Evolutionary conservation across 92 coral and sea anemone genomes (phyloP), one percentile per base, ranked within the genome.

Genomic region (Palythoa heliodiscus): DNA sequence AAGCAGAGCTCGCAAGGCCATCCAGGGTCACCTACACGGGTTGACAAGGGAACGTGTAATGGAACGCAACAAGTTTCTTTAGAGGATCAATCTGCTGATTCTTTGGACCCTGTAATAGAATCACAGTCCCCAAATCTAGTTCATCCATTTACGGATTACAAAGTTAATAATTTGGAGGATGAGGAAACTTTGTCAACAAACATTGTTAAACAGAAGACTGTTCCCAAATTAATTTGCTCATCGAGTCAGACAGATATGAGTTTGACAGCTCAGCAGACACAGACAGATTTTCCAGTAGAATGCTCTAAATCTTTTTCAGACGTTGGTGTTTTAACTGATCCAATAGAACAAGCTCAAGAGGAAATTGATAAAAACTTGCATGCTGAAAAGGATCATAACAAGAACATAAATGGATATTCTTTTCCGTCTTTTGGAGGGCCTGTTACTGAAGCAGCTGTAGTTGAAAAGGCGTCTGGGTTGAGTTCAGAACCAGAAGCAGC

Each of bases 51-150:
- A 4, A 19, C 3, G 58, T 63, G 8, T 37, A 13, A 37, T n/a
- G 35, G 67, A 71, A 48, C 79, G 52, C 39, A 20, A 38, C 48
- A 38, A 47, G 11, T 22, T 4, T 52, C 71, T 3, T 55, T 25
- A 1, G 91, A 88, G 37, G 70, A 76, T 11, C 24, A 24, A 3
- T 68, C 74, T 43, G 63, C 73, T 61, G 88, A 67, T 40, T 73
- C 88, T 61, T 69, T 82, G 13, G 63, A 14, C 64, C 82, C 89
- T 4, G 69, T 43, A 55, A 70, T 71, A 24, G 74, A 81, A 7
- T 9, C 20, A 37, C 50, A 20, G 8, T 88, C 88, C 19, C 91
- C 82, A n/a, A 88, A 88, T 66, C 57, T 78, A 71, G 50, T 84
- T n/a, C 55, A 76, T 37, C 91, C 88, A 9, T 84, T 88, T 43